phyloP scores from a whole-genome alignment of 2,113 vertebrate genomes.

The Rhadina sibilatrix region DNA sequence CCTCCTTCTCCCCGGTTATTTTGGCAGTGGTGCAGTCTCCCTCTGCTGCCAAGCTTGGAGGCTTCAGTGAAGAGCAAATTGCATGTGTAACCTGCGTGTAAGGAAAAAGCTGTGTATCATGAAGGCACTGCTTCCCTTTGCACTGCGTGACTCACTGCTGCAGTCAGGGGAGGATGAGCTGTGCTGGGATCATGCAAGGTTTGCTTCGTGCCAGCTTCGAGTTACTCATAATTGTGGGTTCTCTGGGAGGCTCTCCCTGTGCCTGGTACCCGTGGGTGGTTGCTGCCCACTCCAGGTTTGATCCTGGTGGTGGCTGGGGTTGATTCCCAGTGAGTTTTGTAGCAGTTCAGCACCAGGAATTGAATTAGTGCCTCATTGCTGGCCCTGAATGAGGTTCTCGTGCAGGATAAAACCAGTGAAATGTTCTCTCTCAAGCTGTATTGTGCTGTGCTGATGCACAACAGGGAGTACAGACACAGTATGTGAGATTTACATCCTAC shows the following conservation, averaged over 20 bases:
- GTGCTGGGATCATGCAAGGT: neutral
- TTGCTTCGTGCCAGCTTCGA: neutral
- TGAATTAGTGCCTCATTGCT: rapidly evolving
- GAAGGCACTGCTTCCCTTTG: neutral
- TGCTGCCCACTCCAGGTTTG: neutral
- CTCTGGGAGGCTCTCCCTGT: neutral
- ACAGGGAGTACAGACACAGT: rapidly evolving
- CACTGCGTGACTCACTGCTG: neutral
- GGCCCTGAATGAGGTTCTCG: rapidly evolving
- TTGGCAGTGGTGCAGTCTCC: neutral
- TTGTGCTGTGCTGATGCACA: neutral
- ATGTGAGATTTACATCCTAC: neutral
- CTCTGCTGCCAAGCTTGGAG: slow-evolving; percentile 18
- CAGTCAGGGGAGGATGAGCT: neutral
- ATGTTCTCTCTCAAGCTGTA: neutral
- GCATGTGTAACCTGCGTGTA: neutral
- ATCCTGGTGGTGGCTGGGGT: neutral
- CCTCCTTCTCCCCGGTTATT: neutral
- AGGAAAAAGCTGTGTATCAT: neutral
- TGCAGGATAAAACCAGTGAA: neutral
- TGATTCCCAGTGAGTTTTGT: neutral
- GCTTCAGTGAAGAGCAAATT: neutral
- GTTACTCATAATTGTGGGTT: rapidly evolving
- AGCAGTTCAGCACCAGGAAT: neutral
- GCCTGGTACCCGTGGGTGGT: rapidly evolving